Percentiles rank a stretch among this genome's conserved stretches.
These are phyloP conservation scores for Acipenser ruthenus DNA, from an alignment of 2,797 vertebrate species.

Conservation along the genomic window DNA sequence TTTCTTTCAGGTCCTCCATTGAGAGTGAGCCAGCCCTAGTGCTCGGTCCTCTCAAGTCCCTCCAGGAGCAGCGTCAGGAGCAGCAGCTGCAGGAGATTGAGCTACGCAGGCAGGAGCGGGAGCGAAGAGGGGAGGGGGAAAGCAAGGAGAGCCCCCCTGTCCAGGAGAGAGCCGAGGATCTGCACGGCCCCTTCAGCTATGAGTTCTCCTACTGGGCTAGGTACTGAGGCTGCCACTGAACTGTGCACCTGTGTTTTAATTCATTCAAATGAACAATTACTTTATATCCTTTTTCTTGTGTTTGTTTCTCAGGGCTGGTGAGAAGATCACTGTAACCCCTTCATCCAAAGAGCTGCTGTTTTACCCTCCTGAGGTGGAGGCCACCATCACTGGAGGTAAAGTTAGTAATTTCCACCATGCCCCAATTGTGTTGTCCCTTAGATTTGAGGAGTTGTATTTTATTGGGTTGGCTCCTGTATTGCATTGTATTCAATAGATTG, in stretches of 20 bases:
- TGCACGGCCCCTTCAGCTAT: conserved; percentile 82
- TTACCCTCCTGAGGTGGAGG: conserved; percentile 87
- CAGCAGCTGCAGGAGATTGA: conserved; percentile 82
- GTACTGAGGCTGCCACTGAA: conserved; percentile 40
- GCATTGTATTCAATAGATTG: too few species aligned
- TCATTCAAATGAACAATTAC: neutral
- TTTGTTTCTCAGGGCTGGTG: conserved; percentile 70
- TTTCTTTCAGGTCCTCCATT: conserved; percentile 75
- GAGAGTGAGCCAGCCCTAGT: conserved; percentile 93
- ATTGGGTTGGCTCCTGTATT: too few species aligned
- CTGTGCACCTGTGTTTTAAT: neutral
- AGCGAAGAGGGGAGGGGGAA: conserved; percentile 54
- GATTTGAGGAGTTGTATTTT: too few species aligned
- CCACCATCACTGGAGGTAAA: conserved; percentile 84
- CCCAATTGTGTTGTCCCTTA: too few species aligned
- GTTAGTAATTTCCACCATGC: too few species aligned
- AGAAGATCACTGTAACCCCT: conserved; percentile 89
- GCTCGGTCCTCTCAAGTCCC: conserved; percentile 79
- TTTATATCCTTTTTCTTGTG: conserved; percentile 6
- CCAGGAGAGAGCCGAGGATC: conserved; percentile 81
- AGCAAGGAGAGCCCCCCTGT: conserved; percentile 64
- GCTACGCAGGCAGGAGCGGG: conserved; percentile 71
- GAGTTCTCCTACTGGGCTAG: conserved; percentile 97
- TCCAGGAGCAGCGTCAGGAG: conserved; percentile 71
- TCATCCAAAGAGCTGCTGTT: conserved; percentile 94